Evolutionary conservation across 2,797 vertebrate species (phyloP).

Genomic region (Bradypodion pumilum): DNA sequence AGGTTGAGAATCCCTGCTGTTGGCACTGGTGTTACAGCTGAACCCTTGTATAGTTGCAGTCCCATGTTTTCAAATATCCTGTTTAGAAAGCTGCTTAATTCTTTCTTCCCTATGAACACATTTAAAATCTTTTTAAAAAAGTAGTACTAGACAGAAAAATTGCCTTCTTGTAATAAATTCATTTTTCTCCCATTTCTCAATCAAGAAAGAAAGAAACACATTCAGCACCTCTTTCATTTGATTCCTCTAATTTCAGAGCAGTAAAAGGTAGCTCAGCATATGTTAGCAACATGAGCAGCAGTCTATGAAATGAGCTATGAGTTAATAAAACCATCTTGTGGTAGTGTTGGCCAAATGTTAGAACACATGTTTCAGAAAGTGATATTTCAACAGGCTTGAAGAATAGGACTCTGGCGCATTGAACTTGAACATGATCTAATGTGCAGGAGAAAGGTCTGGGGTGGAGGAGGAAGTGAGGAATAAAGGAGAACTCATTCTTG

Average conservation of each 20-base stretch:
- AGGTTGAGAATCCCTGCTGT: no score
- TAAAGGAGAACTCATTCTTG: conserved; percentile 36
- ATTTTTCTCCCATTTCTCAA: conserved; percentile 59
- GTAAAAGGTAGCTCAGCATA: conserved; percentile 70
- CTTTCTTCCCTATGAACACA: conserved; percentile 29
- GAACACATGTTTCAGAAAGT: conserved; percentile 69
- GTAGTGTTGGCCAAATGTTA: conserved; percentile 74
- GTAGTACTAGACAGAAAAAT: background rate
- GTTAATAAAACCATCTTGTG: conserved; percentile 75
- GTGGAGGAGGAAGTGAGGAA: conserved; percentile 35
- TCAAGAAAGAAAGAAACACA: conserved; percentile 27
- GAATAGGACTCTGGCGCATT: conserved; percentile 62
- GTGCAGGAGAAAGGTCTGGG: conserved; percentile 56
- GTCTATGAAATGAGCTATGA: conserved; percentile 74
- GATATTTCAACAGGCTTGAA: conserved; percentile 72
- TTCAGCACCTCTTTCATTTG: conserved; percentile 69
- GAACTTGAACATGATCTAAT: conserved; percentile 49
- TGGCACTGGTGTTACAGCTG: background rate
- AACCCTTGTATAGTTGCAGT: background rate
- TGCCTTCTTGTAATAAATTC: conserved; percentile 8
- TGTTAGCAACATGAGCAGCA: conserved; percentile 76
- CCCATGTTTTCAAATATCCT: background rate
- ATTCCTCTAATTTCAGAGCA: conserved; percentile 73
- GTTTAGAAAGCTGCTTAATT: background rate
- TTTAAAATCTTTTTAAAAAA: conserved; percentile 29